Base-by-base conservation (phyloP, 2,888 invertebrate species). In the Oxyteleia sp. region DNA sequence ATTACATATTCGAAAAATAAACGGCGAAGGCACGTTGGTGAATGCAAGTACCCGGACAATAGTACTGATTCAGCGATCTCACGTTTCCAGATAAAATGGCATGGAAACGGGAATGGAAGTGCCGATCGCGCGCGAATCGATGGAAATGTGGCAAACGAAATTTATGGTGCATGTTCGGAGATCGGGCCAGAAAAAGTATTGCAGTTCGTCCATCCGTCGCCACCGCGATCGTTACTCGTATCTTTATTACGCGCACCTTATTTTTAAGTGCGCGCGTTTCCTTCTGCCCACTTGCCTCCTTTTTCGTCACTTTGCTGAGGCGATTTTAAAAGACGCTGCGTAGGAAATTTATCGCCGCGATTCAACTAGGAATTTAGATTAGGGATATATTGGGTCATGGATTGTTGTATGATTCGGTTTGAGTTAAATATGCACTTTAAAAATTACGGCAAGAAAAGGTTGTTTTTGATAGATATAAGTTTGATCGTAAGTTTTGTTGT, bases 161-260 rank as follows among this genome's bases (percentile, higher is more conserved):
- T 88, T 86, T 86, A 84, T 85, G 82, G 79, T 71, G 79, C 86
- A 84, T 83, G 82, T 71, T 51, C 72, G 61, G 45, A 45, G 82
- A 86, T 85, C 85, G 83, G 49, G 32, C 29, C 18, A 20, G 63
- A 84, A 84, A 85, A 84, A 78, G 71, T 53, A 49, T 63, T 59
- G 57, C 64, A 64, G 63, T 55, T 23, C 72, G 53, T 43, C 53
- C 47, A 35, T 66, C 8, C 55, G 47, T 79, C 84, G 82, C 51
- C 81, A 57, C 51, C 41, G 64, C 69, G 53, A 68, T 72, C 75
- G 75, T 85, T 51, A 55, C 61, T 75, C 68, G n/a, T 71, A 66
- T 82, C 85, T 84, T 85, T 63, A 81, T 84, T 78, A 63, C 76
- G 61, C 76, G 55, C 29, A 59, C 47, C 59, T 26, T 72, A 78